Evolutionary conservation across 1,140 invertebrate genomes (phyloP).

Genomic region (Drosophila bipectinata): DNA sequence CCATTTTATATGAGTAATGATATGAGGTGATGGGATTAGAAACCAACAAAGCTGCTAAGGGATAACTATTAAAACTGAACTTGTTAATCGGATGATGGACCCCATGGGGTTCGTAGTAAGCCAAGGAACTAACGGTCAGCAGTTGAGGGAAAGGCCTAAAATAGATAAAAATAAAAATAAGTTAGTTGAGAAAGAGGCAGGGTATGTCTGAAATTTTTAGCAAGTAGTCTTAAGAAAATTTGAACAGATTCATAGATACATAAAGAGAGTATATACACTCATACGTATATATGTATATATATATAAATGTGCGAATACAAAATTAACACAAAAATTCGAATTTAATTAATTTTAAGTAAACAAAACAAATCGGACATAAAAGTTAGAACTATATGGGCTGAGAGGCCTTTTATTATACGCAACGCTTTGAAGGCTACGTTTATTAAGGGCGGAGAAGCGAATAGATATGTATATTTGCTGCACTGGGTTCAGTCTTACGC

Average conservation of each 20-base stretch:
- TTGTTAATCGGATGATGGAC: slow-evolving; percentile 64
- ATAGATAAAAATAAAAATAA: slow-evolving; percentile 30
- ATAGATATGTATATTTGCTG: slow-evolving; percentile 34
- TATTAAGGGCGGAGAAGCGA: neutral
- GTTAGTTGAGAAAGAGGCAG: slow-evolving; percentile 50
- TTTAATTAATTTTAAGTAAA: slow-evolving; percentile 75
- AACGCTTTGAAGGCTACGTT: slow-evolving; percentile 35
- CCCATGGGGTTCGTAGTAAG: slow-evolving; percentile 54
- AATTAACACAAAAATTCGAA: slow-evolving; percentile 79
- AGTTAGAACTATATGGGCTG: slow-evolving; percentile 36
- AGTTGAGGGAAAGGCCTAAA: slow-evolving; percentile 27
- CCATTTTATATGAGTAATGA: slow-evolving; percentile 74
- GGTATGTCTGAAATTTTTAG: slow-evolving; percentile 79
- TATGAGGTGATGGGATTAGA: slow-evolving; percentile 52
- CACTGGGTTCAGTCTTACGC: slow-evolving; percentile 55
- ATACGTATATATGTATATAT: slow-evolving; percentile 32
- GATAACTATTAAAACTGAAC: slow-evolving; percentile 69
- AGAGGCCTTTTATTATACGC: slow-evolving; percentile 46
- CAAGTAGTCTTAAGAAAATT: slow-evolving; percentile 71
- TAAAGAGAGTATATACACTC: slow-evolving; percentile 35
- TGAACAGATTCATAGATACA: slow-evolving; percentile 51
- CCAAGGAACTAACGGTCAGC: slow-evolving; percentile 31
- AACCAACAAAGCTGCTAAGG: slow-evolving; percentile 47
- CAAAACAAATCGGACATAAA: slow-evolving; percentile 49
- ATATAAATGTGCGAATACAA: slow-evolving; percentile 56